Evolutionary conservation across 2,888 invertebrate genomes (phyloP), one percentile per base, ranked within the genome.

Genomic region (Noctua janthe): DNA sequence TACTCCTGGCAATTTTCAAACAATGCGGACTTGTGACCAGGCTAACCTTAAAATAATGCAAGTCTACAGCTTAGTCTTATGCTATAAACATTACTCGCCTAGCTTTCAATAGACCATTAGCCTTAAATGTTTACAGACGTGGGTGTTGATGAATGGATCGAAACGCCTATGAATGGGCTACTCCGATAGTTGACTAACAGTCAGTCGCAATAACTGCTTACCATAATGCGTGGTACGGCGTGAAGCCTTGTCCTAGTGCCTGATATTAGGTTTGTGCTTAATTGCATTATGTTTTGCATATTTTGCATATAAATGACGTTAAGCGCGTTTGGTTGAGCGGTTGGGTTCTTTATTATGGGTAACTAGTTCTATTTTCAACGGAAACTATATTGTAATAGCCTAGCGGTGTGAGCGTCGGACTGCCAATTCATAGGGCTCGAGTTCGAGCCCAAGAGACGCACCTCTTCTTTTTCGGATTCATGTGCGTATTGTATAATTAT

Each of bases 81-180:
- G 54, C 20, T 49, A 77, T 85, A 79, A 39, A 70, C 15, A 72
- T 79, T 72, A 51, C 29, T 78, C 74, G 84, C 82, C 59, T 76
- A 82, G 79, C 88, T 79, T 72, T 74, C 13, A 74, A 69, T 82
- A n/a, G 11, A 67, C 66, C 29, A 71, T 64, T 47, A 29, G 43
- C 72, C 49, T 87, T 73, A 80, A 70, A 59, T 29, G 69, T 43
- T 47, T 69, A 47, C n/a, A 8, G 3, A 8, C 43, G 90, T 90
- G 86, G 90, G 91, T 82, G 91, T 80, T 79, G 83, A 87, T 84
- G 91, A 88, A 89, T 90, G 84, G 86, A 75, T 73, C 74, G 74
- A 56, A 56, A 76, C 49, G 82, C 79, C 80, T 83, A 80, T 90
- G 85, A 87, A 87, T 88, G 88, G 71, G 70, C 71, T 70, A 69